A percentile compares a stretch with the other conserved stretches of the same genome.
phyloP scores from a whole-genome alignment of 2,797 vertebrate genomes.

The Heterohyrax brucei region DNA sequence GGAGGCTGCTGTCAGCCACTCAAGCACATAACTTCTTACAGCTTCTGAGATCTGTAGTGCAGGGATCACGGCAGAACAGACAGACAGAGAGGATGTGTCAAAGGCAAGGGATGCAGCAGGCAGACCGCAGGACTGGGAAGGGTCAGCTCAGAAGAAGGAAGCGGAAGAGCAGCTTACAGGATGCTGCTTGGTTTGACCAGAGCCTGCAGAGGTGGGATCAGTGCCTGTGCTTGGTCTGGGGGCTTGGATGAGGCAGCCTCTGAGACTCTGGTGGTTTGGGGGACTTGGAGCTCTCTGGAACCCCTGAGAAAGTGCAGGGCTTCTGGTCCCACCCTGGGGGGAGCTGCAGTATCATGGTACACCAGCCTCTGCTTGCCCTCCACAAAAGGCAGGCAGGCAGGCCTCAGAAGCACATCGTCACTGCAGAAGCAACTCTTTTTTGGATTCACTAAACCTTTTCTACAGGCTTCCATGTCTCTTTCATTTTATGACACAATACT shows the following conservation, averaged over 20 bases:
- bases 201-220: neutral
- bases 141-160: neutral
- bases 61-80: constrained; percentile 33
- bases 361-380: neutral
- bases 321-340: neutral
- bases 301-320: neutral
- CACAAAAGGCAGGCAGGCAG: neutral
- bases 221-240: neutral
- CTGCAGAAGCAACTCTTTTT: neutral
- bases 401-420: neutral
- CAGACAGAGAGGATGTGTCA: neutral
- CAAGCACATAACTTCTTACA: constrained; percentile 84
- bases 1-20: constrained; percentile 89
- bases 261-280: neutral
- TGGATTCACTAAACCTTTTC: neutral
- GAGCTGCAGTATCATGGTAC: neutral
- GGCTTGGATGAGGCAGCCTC: neutral
- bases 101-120: neutral
- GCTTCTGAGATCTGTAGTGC: neutral
- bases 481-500: neutral
- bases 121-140: constrained; percentile 17
- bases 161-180: neutral
- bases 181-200: neutral
- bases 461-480: neutral
- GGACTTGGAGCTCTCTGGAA: neutral